Conservation (phyloP, 92 coral and sea anemone genomes). For the Metridium senile region DNA sequence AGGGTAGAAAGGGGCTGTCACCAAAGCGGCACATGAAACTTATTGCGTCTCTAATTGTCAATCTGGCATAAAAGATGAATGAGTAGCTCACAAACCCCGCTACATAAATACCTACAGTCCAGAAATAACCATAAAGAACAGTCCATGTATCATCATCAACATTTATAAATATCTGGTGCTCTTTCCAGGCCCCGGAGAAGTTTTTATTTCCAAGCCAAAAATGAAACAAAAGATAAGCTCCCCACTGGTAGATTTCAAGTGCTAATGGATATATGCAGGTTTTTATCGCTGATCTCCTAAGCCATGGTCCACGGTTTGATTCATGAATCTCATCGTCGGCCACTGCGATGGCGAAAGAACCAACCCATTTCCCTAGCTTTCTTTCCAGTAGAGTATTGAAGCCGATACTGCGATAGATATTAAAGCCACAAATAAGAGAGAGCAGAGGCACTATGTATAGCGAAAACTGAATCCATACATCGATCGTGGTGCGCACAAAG, state of each 20-base stretch:
- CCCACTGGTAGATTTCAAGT: slow-evolving; percentile 85
- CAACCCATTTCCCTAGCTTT: slow-evolving; percentile 43
- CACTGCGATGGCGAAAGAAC: slow-evolving; percentile 45
- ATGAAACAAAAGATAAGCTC: slow-evolving; percentile 68
- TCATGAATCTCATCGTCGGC: slow-evolving; percentile 56
- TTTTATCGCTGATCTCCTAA: slow-evolving; percentile 66
- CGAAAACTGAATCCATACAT: slow-evolving; percentile 94
- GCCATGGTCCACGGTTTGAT: slow-evolving; percentile 65
- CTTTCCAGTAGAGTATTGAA: slow-evolving; percentile 67
- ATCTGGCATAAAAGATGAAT: slow-evolving; percentile 75
- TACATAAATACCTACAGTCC: slow-evolving; percentile 81
- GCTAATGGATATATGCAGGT: slow-evolving; percentile 83
- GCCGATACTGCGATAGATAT: slow-evolving; percentile 64
- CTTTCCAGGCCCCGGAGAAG: slow-evolving; percentile 71
- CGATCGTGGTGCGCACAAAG: slow-evolving; percentile 87
- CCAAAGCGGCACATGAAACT: slow-evolving; percentile 88
- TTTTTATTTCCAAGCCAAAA: slow-evolving; percentile 30
- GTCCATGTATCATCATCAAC: slow-evolving; percentile 55
- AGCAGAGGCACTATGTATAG: slow-evolving; percentile 82
- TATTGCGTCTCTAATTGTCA: slow-evolving; percentile 75
- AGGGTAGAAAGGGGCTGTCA: slow-evolving; percentile 73
- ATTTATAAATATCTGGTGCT: slow-evolving; percentile 21
- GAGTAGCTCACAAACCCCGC: slow-evolving; percentile 83
- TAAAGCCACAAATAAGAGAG: slow-evolving; percentile 70
- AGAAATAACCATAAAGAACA: slow-evolving; percentile 67